Conservation (phyloP, 2,113 vertebrate genomes). For the Zapus hudsonius region DNA sequence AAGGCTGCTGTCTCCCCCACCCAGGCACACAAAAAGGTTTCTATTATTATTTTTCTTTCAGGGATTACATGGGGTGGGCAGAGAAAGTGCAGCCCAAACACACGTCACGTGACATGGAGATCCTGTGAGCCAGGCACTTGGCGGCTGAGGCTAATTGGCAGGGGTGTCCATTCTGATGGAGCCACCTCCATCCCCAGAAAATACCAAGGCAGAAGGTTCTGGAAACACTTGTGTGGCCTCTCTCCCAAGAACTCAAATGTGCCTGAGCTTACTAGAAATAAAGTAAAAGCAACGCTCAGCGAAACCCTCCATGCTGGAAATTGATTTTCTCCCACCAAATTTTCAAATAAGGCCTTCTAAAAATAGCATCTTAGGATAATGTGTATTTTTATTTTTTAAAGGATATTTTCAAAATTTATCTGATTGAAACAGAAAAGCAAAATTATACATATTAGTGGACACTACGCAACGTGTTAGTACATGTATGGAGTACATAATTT, state of each 20-base stretch:
- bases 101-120: background rate
- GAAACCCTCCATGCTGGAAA: background rate
- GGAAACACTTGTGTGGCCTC: background rate
- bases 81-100: conserved; percentile 75
- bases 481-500: background rate
- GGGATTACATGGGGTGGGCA: conserved; percentile 67
- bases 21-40: conserved; percentile 50
- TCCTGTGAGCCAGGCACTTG: background rate
- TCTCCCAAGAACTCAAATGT: background rate
- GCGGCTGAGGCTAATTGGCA: conserved; percentile 18
- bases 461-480: background rate
- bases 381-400: background rate
- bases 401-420: background rate
- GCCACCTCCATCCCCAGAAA: background rate
- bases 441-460: background rate
- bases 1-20: conserved; percentile 5
- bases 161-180: conserved; percentile 36
- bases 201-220: background rate
- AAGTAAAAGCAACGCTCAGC: background rate
- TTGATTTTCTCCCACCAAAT: background rate
- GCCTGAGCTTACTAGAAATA: background rate
- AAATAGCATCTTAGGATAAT: background rate
- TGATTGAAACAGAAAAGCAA: background rate
- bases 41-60: conserved; percentile 66
- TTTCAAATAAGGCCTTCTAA: background rate